Percentiles rank a stretch among this genome's conserved stretches.
Evolutionary conservation across 2,888 invertebrate genomes (phyloP).

Genomic region (Byasa hedistus): DNA sequence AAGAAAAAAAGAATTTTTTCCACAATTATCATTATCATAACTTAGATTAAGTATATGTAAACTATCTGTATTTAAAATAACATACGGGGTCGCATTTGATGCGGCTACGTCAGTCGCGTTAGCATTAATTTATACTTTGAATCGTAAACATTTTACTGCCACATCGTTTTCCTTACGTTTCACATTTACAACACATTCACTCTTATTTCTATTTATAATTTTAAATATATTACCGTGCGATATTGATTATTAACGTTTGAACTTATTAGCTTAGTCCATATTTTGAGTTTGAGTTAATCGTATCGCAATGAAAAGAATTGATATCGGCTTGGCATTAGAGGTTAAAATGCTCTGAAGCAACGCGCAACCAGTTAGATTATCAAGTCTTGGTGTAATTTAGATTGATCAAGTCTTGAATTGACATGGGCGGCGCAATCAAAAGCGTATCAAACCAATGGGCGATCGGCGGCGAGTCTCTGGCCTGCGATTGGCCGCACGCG

Average conservation of each 20-base stretch:
- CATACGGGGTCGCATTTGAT: slow-evolving; percentile 38
- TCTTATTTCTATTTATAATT: slow-evolving; percentile 35
- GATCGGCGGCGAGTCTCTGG: slow-evolving; percentile 48
- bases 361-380: slow-evolving; percentile 48
- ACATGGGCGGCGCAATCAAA: slow-evolving; percentile 78
- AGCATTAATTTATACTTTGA: slow-evolving; percentile 58
- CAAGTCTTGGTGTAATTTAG: slow-evolving; percentile 68
- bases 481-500: slow-evolving; percentile 61
- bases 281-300: slow-evolving; percentile 15
- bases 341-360: slow-evolving; percentile 44
- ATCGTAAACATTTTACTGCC: slow-evolving; percentile 65
- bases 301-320: background rate
- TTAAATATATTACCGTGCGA: slow-evolving; percentile 7
- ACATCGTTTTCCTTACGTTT: slow-evolving; percentile 49
- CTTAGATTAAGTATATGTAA: no score
- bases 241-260: slow-evolving; percentile 32
- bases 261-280: slow-evolving; percentile 33
- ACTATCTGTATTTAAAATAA: slow-evolving; percentile 12
- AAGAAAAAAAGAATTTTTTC: no score
- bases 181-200: slow-evolving; percentile 45
- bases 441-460: slow-evolving; percentile 73
- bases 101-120: slow-evolving; percentile 55
- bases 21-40: no score
- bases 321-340: slow-evolving; percentile 30
- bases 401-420: slow-evolving; percentile 75